Conservation (phyloP, 2,797 vertebrate genomes). For the Falco columbarius region DNA sequence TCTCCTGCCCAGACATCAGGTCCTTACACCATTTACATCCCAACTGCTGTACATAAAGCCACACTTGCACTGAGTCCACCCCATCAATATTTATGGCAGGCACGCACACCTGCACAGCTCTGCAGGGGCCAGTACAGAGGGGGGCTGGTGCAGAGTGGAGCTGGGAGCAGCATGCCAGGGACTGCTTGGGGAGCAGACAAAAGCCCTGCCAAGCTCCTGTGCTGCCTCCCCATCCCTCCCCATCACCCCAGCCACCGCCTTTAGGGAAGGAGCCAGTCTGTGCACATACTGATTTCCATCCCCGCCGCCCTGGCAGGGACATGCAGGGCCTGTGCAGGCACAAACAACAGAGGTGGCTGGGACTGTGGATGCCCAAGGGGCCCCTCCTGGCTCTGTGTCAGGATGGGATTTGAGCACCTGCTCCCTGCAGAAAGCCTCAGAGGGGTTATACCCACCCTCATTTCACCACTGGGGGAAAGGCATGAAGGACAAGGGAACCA, state of each 20-base stretch:
- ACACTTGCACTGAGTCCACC: not conserved
- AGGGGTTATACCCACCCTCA: not conserved
- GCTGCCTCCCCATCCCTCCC: not conserved
- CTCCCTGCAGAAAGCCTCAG: not conserved
- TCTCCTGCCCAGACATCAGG: constrained; percentile 20
- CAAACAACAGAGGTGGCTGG: rapidly evolving
- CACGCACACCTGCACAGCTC: constrained; percentile 13
- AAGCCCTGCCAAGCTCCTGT: rapidly evolving
- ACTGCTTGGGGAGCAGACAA: not conserved
- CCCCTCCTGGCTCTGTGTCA: not conserved
- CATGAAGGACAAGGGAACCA: not conserved
- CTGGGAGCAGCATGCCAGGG: not conserved
- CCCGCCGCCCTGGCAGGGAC: not conserved
- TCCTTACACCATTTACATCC: constrained; percentile 17
- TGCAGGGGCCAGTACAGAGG: not conserved
- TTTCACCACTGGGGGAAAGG: not conserved
- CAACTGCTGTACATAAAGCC: not conserved
- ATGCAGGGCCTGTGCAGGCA: not conserved
- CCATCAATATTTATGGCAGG: constrained; percentile 63
- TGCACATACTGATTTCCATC: not conserved
- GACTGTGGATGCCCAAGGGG: not conserved
- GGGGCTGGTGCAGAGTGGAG: too few relatives aligned
- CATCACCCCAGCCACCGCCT: rapidly evolving
- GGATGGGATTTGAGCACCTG: not conserved
- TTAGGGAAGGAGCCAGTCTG: not conserved